Percentiles rank a stretch among this genome's conserved stretches.
These are phyloP conservation scores for Ascidia mentula DNA, from an alignment of 23 tunicate genomes.

Conservation along the genomic window DNA sequence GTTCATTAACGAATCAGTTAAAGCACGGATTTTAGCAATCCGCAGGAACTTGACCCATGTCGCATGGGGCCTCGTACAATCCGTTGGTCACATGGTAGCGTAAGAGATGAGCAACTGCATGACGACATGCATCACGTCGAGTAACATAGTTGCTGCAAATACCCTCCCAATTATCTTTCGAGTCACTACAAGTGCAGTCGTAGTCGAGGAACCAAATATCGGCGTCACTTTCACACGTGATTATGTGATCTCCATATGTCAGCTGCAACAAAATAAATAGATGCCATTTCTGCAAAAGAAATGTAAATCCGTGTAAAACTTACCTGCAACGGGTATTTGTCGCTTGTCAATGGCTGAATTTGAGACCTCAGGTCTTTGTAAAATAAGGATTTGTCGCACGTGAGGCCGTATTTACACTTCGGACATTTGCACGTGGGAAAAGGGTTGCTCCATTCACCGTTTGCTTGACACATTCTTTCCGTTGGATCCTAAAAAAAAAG, in stretches of 20 bases:
- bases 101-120: constrained; percentile 11
- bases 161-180: background rate
- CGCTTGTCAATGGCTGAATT: background rate
- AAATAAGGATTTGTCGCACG: background rate
- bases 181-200: constrained; percentile 33
- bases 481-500: background rate
- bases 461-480: constrained; percentile 1
- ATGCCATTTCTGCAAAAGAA: too few species aligned
- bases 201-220: constrained; percentile 20
- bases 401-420: background rate
- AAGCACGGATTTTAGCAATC: background rate
- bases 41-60: background rate
- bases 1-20: too few species aligned
- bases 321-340: constrained; percentile 17
- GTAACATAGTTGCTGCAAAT: constrained; percentile 14
- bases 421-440: constrained; percentile 16
- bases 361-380: background rate
- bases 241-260: constrained; percentile 14
- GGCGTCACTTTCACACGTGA: constrained; percentile 18
- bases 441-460: constrained; percentile 17
- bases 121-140: constrained; percentile 5
- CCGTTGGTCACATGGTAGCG: constrained; percentile 12
- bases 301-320: too few species aligned
- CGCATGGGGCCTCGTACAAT: constrained; percentile 20
- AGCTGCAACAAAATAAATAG: too few species aligned